Percentiles rank a stretch among this genome's conserved stretches.
Conservation (phyloP, 1,140 invertebrate genomes). For the Medauroidea extradentata region DNA sequence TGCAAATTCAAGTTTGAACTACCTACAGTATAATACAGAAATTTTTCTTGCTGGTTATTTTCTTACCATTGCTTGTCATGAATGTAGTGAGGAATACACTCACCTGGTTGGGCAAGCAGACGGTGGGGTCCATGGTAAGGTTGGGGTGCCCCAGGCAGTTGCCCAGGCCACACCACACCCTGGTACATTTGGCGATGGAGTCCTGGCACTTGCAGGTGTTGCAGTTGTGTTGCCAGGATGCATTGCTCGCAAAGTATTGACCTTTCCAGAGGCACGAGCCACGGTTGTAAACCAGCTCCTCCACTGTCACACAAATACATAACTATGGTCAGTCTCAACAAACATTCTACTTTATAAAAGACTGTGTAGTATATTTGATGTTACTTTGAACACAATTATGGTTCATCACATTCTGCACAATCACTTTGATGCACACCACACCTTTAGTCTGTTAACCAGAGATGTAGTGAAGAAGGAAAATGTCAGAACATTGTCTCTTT, state of each 20-base stretch:
- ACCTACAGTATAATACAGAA: too few species aligned
- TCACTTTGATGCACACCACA: too few species aligned
- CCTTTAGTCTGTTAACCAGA: too few species aligned
- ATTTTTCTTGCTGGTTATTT: too few species aligned
- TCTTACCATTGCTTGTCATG: too few species aligned
- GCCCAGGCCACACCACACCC: constrained; percentile 78
- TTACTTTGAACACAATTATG: too few species aligned
- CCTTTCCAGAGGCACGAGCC: constrained; percentile 54
- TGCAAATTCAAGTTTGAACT: too few species aligned
- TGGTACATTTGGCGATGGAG: constrained; percentile 71
- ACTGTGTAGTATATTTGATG: too few species aligned
- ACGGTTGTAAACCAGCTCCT: constrained; percentile 35
- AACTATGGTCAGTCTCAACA: too few species aligned
- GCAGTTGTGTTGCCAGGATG: constrained; percentile 71
- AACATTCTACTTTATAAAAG: not conserved
- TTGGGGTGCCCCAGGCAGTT: constrained; percentile 57
- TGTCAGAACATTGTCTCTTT: too few species aligned
- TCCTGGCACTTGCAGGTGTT: constrained; percentile 76
- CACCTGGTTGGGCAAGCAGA: constrained; percentile 53
- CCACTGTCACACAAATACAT: constrained; percentile 36
- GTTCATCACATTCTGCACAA: too few species aligned
- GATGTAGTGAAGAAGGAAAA: too few species aligned
- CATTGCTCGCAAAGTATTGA: constrained; percentile 53
- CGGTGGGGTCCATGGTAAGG: constrained; percentile 38
- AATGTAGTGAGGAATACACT: not conserved